A percentile compares a stretch with the other conserved stretches of the same genome.
Conservation (phyloP, 2,113 vertebrate genomes). For the Plotosus lineatus region DNA sequence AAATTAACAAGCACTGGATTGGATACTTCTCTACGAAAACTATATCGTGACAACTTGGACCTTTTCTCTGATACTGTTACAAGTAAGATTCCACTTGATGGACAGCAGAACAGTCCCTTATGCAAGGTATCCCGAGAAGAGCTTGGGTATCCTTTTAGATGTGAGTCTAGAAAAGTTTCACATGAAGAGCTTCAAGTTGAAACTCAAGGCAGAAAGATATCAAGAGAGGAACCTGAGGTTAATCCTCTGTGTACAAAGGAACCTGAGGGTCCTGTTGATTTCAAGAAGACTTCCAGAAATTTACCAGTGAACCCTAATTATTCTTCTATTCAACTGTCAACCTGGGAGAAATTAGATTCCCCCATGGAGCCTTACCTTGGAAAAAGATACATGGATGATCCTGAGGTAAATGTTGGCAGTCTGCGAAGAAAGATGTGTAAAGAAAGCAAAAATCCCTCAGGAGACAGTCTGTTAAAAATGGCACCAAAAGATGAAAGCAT, state of each 20-base stretch:
- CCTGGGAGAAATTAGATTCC: slow-evolving; percentile 34
- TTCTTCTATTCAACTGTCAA: slow-evolving; percentile 12
- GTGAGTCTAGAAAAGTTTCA: slow-evolving; percentile 52
- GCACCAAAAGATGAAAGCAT: slow-evolving; percentile 23
- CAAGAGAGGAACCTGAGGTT: slow-evolving; percentile 47
- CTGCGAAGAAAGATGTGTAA: slow-evolving; percentile 20
- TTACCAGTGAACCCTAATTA: slow-evolving; percentile 24
- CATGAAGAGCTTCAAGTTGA: slow-evolving; percentile 54
- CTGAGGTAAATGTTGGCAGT: slow-evolving; percentile 23
- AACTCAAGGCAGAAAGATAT: slow-evolving; percentile 49
- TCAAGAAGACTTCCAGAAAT: slow-evolving; percentile 18
- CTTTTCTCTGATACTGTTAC: slow-evolving; percentile 53
- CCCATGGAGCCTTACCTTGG: slow-evolving; percentile 7
- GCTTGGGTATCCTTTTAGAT: slow-evolving; percentile 43
- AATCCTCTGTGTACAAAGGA: slow-evolving; percentile 19
- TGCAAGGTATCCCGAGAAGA: slow-evolving; percentile 61
- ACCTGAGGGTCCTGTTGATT: slow-evolving; percentile 6
- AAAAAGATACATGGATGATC: slow-evolving; percentile 16
- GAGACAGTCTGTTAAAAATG: slow-evolving; percentile 38
- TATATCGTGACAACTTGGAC: slow-evolving; percentile 62
- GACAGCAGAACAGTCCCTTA: slow-evolving; percentile 41
- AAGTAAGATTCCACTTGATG: slow-evolving; percentile 58
- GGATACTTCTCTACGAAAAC: slow-evolving; percentile 59
- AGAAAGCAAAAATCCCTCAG: slow-evolving; percentile 40
- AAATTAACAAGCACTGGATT: slow-evolving; percentile 49